Conservation (phyloP, 2,888 invertebrate species). For the Cybosia mesomella region DNA sequence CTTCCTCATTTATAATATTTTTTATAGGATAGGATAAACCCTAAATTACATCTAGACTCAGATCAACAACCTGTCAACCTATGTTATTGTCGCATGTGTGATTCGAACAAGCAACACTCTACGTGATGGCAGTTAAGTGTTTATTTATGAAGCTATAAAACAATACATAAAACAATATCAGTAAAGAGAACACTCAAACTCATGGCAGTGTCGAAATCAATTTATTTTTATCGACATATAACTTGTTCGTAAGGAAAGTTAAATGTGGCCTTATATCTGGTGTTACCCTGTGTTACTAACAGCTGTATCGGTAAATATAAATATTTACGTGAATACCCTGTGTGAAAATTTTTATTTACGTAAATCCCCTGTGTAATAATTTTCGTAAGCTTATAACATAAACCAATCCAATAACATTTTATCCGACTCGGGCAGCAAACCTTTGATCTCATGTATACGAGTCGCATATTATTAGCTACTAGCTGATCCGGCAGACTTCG, state of each 20-base stretch:
- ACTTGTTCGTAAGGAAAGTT: slow-evolving; percentile 35
- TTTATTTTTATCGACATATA: slow-evolving; percentile 35
- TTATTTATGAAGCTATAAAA: slow-evolving; percentile 21
- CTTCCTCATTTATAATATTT: too few species aligned
- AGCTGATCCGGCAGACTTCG: too few species aligned
- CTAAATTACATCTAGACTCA: background rate
- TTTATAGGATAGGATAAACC: background rate
- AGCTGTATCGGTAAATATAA: slow-evolving; percentile 33
- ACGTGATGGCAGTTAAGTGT: background rate
- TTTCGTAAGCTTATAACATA: too few species aligned
- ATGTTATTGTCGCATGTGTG: background rate
- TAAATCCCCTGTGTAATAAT: too few species aligned
- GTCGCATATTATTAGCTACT: background rate
- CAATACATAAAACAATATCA: slow-evolving; percentile 33
- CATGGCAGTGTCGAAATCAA: slow-evolving; percentile 34
- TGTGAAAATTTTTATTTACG: background rate
- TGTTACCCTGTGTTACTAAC: slow-evolving; percentile 46
- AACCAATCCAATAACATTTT: background rate
- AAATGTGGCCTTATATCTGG: slow-evolving; percentile 61
- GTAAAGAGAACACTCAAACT: slow-evolving; percentile 41
- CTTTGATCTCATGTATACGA: background rate
- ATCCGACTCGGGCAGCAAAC: background rate
- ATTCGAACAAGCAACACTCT: background rate
- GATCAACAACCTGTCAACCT: background rate
- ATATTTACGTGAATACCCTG: background rate